These are phyloP conservation scores for Rapana venosa DNA, from an alignment of 2,888 invertebrate genomes.

Conservation along the genomic window DNA sequence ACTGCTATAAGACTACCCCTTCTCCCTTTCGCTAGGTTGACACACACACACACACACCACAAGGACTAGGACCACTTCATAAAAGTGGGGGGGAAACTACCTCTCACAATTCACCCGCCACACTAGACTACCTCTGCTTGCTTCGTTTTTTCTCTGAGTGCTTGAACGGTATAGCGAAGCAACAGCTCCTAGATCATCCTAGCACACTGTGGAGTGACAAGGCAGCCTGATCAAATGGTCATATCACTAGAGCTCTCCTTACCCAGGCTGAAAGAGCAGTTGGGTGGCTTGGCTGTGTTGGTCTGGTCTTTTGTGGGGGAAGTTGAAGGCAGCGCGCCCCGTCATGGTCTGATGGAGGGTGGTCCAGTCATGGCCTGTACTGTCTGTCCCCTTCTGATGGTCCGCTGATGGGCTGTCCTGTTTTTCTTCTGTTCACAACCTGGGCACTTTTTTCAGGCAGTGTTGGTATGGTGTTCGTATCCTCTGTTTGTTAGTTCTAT, in stretches of 20 bases:
- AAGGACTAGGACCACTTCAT: neutral
- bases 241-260: neutral
- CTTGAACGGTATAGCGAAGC: neutral
- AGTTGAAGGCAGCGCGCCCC: no score
- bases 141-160: neutral
- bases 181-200: neutral
- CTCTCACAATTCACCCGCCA: neutral
- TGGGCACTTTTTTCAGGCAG: no score
- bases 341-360: neutral
- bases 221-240: neutral
- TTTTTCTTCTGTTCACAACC: no score
- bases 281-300: neutral
- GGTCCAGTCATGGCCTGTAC: neutral
- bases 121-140: no score
- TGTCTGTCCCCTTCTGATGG: no score
- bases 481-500: no score
- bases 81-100: neutral
- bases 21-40: neutral
- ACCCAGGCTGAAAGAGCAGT: neutral
- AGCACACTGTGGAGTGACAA: neutral
- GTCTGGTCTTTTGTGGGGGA: no score
- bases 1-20: neutral
- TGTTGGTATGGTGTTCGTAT: no score
- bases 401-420: no score
- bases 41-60: slow-evolving; percentile 17